phyloP scores from a whole-genome alignment of 1,140 invertebrate species.

The Aradophagus sp. region DNA sequence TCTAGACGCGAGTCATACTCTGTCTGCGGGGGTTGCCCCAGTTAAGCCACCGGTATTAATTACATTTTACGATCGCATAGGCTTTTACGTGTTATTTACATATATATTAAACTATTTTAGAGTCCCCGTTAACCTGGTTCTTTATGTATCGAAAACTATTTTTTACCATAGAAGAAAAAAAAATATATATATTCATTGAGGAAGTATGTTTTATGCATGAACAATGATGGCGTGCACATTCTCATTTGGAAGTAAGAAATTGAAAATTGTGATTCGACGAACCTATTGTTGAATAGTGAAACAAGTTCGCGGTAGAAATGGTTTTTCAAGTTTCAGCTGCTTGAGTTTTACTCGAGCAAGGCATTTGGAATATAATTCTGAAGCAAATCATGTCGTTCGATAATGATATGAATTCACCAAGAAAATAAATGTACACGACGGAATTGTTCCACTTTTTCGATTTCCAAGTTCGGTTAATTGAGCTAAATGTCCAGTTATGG shows the following conservation, averaged over 20 bases:
- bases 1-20: background rate
- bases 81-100: constrained; percentile 35
- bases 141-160: constrained; percentile 24
- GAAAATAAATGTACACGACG: too few relatives aligned
- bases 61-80: constrained; percentile 33
- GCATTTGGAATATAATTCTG: too few relatives aligned
- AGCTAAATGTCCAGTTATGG: too few relatives aligned
- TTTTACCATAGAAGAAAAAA: constrained; percentile 14
- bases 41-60: constrained; percentile 43
- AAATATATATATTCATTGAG: constrained; percentile 13
- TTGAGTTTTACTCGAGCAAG: too few relatives aligned
- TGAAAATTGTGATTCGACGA: constrained; percentile 24
- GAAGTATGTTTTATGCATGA: constrained; percentile 42
- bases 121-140: constrained; percentile 27
- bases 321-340: too few relatives aligned
- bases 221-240: constrained; percentile 14
- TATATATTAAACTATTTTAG: constrained; percentile 49
- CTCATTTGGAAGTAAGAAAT: constrained; percentile 18
- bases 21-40: constrained; percentile 24
- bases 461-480: too few relatives aligned
- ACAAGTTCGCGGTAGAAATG: too few relatives aligned
- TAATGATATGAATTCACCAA: too few relatives aligned
- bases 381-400: too few relatives aligned
- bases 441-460: too few relatives aligned
- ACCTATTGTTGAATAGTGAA: too few relatives aligned